Conservation (phyloP, 2,113 vertebrate genomes). For the Coryphaenoides rupestris region DNA sequence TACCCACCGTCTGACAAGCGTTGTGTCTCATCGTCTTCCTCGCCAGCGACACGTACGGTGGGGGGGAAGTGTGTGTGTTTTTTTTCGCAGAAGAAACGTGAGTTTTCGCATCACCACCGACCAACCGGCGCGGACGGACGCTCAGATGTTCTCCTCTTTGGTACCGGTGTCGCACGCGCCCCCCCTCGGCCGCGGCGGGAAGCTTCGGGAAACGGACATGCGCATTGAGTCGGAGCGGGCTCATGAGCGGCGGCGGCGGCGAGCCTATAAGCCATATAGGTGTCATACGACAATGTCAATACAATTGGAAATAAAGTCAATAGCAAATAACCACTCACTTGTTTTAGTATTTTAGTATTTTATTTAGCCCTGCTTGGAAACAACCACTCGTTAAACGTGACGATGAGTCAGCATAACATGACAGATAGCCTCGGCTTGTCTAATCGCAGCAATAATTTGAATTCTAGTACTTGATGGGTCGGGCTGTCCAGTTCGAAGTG, state of each 20-base stretch:
- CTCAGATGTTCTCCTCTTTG: conserved; percentile 66
- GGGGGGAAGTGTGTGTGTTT: conserved; percentile 10
- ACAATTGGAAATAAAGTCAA: too few species aligned
- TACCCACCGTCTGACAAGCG: conserved; percentile 50
- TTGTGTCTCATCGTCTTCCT: conserved; percentile 25
- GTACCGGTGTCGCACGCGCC: conserved; percentile 56
- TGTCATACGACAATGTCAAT: too few species aligned
- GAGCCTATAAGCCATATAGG: too few species aligned
- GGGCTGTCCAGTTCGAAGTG: too few species aligned
- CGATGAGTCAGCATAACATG: too few species aligned
- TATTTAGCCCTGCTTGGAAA: too few species aligned
- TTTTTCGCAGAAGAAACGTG: conserved; percentile 26
- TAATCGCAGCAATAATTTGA: too few species aligned
- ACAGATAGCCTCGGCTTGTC: too few species aligned
- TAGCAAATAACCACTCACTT: too few species aligned
- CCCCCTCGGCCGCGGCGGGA: conserved; percentile 51
- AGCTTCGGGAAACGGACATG: conserved; percentile 53
- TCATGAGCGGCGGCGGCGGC: conserved; percentile 31
- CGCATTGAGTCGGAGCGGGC: conserved; percentile 67
- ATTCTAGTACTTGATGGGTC: too few species aligned
- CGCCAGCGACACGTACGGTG: background rate
- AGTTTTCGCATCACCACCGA: conserved; percentile 64
- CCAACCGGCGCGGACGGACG: conserved; percentile 50
- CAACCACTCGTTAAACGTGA: too few species aligned
- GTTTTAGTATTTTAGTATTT: too few species aligned